Conservation (phyloP, 1,140 invertebrate species). For the Drosophila fuyamai region DNA sequence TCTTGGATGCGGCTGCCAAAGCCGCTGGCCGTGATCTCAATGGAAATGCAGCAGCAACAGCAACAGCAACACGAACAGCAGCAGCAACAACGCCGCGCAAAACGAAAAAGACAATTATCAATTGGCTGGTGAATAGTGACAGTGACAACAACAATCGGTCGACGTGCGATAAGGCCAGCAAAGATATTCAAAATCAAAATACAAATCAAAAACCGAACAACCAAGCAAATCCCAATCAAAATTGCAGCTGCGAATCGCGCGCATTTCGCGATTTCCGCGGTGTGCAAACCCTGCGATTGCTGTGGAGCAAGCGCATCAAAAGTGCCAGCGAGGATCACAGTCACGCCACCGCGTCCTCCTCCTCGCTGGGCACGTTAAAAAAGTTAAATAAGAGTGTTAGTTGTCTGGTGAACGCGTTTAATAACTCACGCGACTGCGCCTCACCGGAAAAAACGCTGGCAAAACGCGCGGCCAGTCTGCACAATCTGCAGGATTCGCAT, state of each 20-base stretch:
- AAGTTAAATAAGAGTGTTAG: constrained; percentile 79
- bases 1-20: constrained; percentile 40
- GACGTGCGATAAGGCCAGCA: constrained; percentile 39
- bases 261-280: constrained; percentile 79
- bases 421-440: constrained; percentile 62
- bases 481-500: constrained; percentile 58
- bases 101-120: constrained; percentile 71
- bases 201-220: constrained; percentile 20
- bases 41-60: constrained; percentile 28
- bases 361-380: constrained; percentile 62
- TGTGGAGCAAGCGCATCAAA: constrained; percentile 81
- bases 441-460: constrained; percentile 37
- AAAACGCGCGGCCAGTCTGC: constrained; percentile 73
- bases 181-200: constrained; percentile 24
- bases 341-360: constrained; percentile 6
- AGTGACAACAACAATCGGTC: constrained; percentile 45
- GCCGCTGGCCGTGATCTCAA: constrained; percentile 42
- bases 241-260: constrained; percentile 62
- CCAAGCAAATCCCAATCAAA: constrained; percentile 21
- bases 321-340: constrained; percentile 67
- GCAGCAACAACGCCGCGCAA: constrained; percentile 52
- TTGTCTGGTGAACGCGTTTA: constrained; percentile 73
- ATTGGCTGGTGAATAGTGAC: constrained; percentile 67
- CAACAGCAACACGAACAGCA: not conserved
- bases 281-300: constrained; percentile 72